Conservation (phyloP, 2,113 vertebrate genomes). For the Phalacrocorax carbo region DNA sequence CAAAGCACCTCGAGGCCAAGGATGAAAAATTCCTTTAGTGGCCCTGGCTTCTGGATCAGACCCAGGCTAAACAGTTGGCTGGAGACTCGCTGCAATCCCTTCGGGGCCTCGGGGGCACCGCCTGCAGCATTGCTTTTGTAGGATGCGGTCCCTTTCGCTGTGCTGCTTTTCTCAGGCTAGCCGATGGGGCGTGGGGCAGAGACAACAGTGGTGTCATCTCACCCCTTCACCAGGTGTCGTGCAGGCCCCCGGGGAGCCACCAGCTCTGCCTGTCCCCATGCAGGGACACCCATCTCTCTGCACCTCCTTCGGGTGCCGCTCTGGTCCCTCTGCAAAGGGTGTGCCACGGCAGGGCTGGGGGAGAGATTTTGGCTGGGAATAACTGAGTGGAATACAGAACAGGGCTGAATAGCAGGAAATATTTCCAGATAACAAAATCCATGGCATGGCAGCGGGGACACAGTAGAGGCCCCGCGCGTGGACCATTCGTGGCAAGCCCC, state of each 20-base stretch:
- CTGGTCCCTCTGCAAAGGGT: neutral
- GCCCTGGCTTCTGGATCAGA: neutral
- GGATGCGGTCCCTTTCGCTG: rapidly evolving
- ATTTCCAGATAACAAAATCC: slow-evolving; percentile 11
- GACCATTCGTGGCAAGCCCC: rapidly evolving
- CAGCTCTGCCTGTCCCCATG: rapidly evolving
- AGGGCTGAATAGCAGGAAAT: slow-evolving; percentile 44
- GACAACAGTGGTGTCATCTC: neutral
- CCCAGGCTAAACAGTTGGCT: neutral
- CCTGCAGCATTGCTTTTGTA: neutral
- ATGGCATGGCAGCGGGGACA: rapidly evolving
- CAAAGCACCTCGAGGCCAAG: neutral
- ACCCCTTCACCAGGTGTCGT: neutral
- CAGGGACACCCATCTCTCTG: neutral
- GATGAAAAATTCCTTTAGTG: neutral
- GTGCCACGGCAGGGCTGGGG: rapidly evolving
- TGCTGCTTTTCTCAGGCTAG: neutral
- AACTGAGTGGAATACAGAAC: neutral
- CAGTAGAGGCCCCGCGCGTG: neutral
- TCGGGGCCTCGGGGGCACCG: neutral
- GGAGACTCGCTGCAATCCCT: neutral
- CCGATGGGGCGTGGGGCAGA: neutral
- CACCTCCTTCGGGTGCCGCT: neutral
- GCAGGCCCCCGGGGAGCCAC: neutral
- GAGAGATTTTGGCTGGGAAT: neutral